Conservation (phyloP, 2,888 invertebrate species). For the Ornithoptera alexandrae region DNA sequence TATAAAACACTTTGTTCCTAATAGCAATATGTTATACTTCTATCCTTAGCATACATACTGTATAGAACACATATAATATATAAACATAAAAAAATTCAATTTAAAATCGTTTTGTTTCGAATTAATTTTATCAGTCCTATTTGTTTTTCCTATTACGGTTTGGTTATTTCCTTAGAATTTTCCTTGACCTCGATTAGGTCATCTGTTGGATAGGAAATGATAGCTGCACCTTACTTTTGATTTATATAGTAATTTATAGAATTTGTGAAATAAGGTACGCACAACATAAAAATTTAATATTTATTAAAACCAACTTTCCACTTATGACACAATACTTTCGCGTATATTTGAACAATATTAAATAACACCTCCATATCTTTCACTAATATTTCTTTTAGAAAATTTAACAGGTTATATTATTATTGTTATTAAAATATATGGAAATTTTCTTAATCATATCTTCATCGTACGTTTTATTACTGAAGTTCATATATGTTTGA, state of each 20-base stretch:
- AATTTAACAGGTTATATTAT: too few relatives aligned
- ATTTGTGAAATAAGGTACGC: not conserved
- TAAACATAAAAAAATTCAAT: not conserved
- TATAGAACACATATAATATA: not conserved
- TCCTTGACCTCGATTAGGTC: not conserved
- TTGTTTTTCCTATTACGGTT: not conserved
- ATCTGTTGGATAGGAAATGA: not conserved
- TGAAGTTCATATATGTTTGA: too few relatives aligned
- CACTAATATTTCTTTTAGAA: too few relatives aligned
- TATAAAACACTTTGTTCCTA: not conserved
- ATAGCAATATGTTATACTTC: not conserved
- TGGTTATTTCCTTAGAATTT: conserved; percentile 9
- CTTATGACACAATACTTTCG: too few relatives aligned
- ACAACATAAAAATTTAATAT: too few relatives aligned
- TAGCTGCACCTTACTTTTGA: not conserved
- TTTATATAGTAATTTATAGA: not conserved
- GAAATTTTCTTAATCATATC: too few relatives aligned
- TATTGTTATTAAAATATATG: too few relatives aligned
- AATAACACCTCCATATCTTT: too few relatives aligned
- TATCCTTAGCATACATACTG: not conserved
- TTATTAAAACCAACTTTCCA: too few relatives aligned
- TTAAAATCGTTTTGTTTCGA: not conserved
- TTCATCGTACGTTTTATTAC: too few relatives aligned
- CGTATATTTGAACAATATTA: too few relatives aligned
- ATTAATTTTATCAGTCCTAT: not conserved